Percentiles rank a stretch among this genome's conserved stretches.
Conservation (phyloP, 2,113 vertebrate genomes). For the Lutjanus erythropterus region DNA sequence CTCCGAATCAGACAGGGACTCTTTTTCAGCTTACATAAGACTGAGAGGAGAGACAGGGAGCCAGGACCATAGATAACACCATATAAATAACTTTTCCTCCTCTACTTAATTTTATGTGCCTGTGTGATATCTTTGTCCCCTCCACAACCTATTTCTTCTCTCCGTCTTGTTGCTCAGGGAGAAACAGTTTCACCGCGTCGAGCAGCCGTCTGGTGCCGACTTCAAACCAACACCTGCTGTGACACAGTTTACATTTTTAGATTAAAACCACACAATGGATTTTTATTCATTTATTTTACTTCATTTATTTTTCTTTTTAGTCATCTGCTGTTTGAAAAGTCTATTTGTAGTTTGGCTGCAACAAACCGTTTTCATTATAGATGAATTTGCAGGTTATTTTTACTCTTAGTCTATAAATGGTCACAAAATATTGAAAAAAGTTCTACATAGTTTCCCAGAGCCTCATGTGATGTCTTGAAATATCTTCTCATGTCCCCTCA, state of each 20-base stretch:
- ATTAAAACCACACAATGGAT: background rate
- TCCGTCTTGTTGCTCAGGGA: background rate
- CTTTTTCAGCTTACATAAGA: slow-evolving; percentile 48
- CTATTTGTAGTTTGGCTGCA: background rate
- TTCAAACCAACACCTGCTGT: slow-evolving; percentile 6
- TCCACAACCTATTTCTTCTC: background rate
- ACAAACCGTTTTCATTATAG: background rate
- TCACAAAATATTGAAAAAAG: background rate
- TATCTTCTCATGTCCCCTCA: too few relatives aligned
- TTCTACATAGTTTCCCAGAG: too few relatives aligned
- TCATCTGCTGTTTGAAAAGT: background rate
- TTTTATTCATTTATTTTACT: too few relatives aligned
- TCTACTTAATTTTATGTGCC: slow-evolving; percentile 16
- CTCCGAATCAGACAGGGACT: slow-evolving; percentile 46
- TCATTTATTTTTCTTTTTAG: background rate
- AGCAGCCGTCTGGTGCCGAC: background rate
- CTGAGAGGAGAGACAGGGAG: slow-evolving; percentile 24
- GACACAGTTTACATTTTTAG: background rate
- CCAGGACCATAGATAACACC: slow-evolving; percentile 39
- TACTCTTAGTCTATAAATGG: background rate
- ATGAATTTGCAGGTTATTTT: background rate
- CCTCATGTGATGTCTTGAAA: too few relatives aligned
- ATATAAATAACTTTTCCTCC: slow-evolving; percentile 35
- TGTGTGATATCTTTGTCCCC: slow-evolving; percentile 29
- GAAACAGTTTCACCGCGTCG: background rate